A percentile compares a stretch with the other conserved stretches of the same genome.
These are phyloP conservation scores for Ecdyonurus torrentis DNA, from an alignment of 2,888 invertebrate species.

Conservation along the genomic window DNA sequence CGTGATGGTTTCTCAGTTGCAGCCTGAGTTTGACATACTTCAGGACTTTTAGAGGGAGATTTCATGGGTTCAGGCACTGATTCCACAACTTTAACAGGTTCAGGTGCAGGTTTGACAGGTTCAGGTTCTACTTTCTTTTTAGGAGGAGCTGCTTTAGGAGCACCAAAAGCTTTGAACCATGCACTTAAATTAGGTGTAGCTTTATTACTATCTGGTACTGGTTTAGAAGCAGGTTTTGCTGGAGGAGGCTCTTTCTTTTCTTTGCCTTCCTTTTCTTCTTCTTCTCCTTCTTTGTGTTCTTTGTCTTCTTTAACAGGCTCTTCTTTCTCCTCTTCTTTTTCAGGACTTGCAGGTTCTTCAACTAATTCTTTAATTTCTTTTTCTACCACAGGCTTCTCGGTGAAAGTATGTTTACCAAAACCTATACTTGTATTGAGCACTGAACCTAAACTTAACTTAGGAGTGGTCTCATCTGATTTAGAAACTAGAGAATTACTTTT, in stretches of 20 bases:
- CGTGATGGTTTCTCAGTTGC: constrained; percentile 20
- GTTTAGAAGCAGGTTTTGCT: constrained; percentile 19
- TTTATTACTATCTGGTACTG: constrained; percentile 25
- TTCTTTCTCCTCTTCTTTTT: constrained; percentile 16
- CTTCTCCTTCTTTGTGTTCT: too few relatives aligned
- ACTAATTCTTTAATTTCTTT: constrained; percentile 14
- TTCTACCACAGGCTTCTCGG: constrained; percentile 18
- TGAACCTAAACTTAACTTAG: constrained; percentile 69
- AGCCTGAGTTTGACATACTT: constrained; percentile 8
- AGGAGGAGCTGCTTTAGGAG: constrained; percentile 50
- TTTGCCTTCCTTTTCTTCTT: constrained; percentile 14
- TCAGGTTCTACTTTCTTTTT: constrained; percentile 32
- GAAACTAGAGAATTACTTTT: constrained; percentile 13
- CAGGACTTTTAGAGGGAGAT: constrained; percentile 12
- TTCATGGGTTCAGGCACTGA: constrained; percentile 28
- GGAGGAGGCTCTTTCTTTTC: constrained; percentile 10
- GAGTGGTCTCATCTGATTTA: constrained; percentile 39
- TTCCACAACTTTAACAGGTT: constrained; percentile 21
- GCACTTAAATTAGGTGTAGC: constrained; percentile 76
- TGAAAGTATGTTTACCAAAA: constrained; percentile 29
- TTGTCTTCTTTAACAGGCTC: constrained; percentile 13
- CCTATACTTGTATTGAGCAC: constrained; percentile 57
- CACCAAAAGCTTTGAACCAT: constrained; percentile 85
- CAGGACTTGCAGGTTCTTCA: constrained; percentile 14
- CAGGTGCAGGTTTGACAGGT: constrained; percentile 11